Evolutionary conservation across 1,140 invertebrate genomes (phyloP).

Genomic region (Choristoneura fumiferana): DNA sequence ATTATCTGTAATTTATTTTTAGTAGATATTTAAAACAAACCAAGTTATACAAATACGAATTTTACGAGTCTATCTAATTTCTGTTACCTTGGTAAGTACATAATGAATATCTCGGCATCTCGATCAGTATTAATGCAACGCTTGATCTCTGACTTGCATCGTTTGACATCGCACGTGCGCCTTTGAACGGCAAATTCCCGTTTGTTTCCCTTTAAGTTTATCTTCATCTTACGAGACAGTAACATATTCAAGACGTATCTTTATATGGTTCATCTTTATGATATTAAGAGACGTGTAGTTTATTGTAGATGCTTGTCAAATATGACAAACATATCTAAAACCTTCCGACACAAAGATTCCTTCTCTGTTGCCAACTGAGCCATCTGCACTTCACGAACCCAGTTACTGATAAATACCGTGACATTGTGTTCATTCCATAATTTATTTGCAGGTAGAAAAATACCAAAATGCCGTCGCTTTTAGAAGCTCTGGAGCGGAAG

Average conservation of each 20-base stretch:
- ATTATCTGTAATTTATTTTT: too few species aligned
- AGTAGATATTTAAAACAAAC: too few species aligned
- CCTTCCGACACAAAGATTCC: conserved; percentile 1
- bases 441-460: conserved; percentile 29
- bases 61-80: too few species aligned
- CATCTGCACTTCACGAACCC: conserved; percentile 2
- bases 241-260: neutral
- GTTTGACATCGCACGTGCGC: neutral
- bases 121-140: neutral
- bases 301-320: neutral
- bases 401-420: too few species aligned
- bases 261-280: neutral
- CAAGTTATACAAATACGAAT: too few species aligned
- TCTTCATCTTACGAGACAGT: neutral
- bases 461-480: conserved; percentile 85
- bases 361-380: conserved; percentile 9
- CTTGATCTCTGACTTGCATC: neutral
- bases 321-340: neutral
- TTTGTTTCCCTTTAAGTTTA: conserved; percentile 1
- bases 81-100: too few species aligned
- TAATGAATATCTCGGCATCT: too few species aligned
- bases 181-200: neutral
- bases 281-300: neutral
- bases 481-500: conserved; percentile 91
- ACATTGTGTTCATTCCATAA: neutral